Evolutionary conservation across 2,797 vertebrate species (phyloP).

Genomic region (Argentina silus): DNA sequence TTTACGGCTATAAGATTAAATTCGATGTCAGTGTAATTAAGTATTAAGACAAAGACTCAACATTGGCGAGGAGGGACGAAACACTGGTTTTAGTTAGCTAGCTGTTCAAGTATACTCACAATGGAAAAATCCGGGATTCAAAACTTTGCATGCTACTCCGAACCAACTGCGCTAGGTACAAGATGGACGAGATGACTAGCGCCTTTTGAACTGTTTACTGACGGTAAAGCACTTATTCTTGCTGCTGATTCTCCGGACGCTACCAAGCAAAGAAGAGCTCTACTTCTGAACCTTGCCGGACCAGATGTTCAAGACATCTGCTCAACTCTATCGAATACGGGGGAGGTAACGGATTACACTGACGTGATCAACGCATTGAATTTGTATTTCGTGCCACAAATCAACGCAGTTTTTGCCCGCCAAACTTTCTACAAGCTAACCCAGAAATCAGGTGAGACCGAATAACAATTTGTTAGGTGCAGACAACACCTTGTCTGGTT

Average conservation of each 20-base stretch:
- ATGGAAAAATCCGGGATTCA: constrained; percentile 4
- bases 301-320: constrained; percentile 29
- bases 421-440: constrained; percentile 20
- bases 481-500: constrained; percentile 10
- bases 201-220: constrained; percentile 12
- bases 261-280: constrained; percentile 16
- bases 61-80: background rate
- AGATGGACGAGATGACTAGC: constrained; percentile 19
- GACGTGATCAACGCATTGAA: background rate
- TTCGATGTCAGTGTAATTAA: background rate
- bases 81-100: background rate
- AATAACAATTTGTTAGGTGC: constrained; percentile 26
- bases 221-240: constrained; percentile 16
- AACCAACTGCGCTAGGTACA: constrained; percentile 13
- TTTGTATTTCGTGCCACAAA: constrained; percentile 21
- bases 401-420: constrained; percentile 16
- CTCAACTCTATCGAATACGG: constrained; percentile 5
- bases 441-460: constrained; percentile 33
- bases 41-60: background rate
- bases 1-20: background rate
- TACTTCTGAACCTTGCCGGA: constrained; percentile 18
- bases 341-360: background rate
- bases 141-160: background rate
- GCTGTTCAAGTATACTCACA: too few relatives aligned
- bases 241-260: background rate